Evolutionary conservation across 2,113 vertebrate species (phyloP).

Genomic region (Chloropsis cyanopogon): DNA sequence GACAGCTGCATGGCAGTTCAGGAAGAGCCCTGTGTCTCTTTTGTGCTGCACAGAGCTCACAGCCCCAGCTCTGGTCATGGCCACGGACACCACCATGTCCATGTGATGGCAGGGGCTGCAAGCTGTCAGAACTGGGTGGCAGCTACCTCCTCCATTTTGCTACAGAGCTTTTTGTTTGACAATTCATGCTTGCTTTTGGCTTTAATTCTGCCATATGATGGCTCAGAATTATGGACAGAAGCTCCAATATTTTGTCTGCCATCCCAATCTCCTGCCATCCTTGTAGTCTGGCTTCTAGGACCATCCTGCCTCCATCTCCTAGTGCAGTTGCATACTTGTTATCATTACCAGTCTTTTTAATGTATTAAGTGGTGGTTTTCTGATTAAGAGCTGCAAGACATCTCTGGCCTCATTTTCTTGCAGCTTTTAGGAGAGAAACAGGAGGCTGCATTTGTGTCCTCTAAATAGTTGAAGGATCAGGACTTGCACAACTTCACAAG

Average conservation of each 20-base stretch:
- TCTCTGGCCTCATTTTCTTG: neutral
- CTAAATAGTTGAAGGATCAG: neutral
- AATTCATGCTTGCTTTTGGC: neutral
- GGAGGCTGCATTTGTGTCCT: neutral
- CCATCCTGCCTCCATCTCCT: neutral
- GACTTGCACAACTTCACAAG: neutral
- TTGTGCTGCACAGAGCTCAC: neutral
- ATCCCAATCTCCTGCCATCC: neutral
- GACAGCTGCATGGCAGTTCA: neutral
- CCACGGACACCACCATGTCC: rapidly evolving
- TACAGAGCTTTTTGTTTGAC: neutral
- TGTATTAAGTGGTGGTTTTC: neutral
- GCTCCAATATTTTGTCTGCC: neutral
- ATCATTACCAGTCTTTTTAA: neutral
- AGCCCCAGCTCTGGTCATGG: rapidly evolving
- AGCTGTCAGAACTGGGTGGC: neutral
- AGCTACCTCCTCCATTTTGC: neutral
- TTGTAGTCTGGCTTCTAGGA: neutral
- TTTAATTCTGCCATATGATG: neutral
- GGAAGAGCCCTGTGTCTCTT: neutral
- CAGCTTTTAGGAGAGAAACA: neutral
- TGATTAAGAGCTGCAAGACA: neutral
- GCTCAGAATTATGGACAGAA: neutral
- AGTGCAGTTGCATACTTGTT: neutral
- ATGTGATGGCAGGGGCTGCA: neutral